Evolutionary conservation across 2,888 invertebrate species (phyloP).

Genomic region (Penaeus monodon): DNA sequence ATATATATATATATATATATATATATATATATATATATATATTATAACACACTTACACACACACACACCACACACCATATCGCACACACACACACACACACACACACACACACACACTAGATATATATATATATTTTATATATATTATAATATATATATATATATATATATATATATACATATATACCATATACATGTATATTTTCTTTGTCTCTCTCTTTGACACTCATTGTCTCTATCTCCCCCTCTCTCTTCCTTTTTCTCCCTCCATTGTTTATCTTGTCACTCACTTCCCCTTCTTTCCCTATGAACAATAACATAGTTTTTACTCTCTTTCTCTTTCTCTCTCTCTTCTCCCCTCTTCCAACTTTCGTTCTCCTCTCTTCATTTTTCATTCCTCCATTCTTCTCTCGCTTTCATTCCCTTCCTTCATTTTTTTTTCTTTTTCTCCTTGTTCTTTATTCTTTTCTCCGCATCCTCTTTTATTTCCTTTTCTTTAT

Average conservation of each 20-base stretch:
- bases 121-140: too few relatives aligned
- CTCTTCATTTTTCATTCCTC: neutral
- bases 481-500: too few relatives aligned
- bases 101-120: too few relatives aligned
- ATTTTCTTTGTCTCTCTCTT: neutral
- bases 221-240: neutral
- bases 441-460: too few relatives aligned
- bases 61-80: too few relatives aligned
- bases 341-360: neutral
- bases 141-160: constrained; percentile 4
- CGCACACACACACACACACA: too few relatives aligned
- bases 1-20: constrained; percentile 15
- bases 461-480: too few relatives aligned
- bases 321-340: neutral
- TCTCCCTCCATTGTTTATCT: neutral
- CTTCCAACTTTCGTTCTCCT: neutral
- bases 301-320: neutral
- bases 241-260: neutral
- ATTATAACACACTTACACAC: neutral
- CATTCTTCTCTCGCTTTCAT: neutral
- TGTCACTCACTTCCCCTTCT: neutral
- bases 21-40: constrained; percentile 18
- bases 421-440: too few relatives aligned
- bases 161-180: constrained; percentile 11
- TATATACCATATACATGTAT: constrained; percentile 14